Percentiles rank a stretch among this genome's conserved stretches.
Conservation (phyloP, 2,797 vertebrate genomes). For the Monodelphis domestica region DNA sequence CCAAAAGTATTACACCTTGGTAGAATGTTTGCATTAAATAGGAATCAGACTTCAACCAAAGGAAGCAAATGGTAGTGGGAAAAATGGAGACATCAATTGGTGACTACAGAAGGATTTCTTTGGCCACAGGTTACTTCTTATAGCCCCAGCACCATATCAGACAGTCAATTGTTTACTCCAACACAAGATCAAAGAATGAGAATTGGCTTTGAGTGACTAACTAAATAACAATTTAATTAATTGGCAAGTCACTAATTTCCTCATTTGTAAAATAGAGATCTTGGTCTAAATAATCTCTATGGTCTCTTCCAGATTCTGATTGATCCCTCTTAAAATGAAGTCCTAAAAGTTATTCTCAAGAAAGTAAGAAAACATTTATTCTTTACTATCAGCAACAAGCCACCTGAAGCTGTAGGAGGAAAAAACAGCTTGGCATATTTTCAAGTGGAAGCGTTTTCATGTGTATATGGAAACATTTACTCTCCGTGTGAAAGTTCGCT, state of each 20-base stretch:
- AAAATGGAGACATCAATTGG: not conserved
- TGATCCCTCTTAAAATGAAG: not conserved
- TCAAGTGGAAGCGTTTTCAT: not conserved
- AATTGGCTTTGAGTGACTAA: not conserved
- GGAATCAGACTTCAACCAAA: not conserved
- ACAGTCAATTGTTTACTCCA: not conserved
- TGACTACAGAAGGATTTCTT: not conserved
- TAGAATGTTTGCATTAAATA: not conserved
- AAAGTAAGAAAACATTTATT: not conserved
- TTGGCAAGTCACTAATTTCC: not conserved
- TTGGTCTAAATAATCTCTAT: not conserved
- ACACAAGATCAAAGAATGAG: not conserved
- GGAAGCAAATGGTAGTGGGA: not conserved
- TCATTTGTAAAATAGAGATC: not conserved
- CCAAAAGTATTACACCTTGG: not conserved
- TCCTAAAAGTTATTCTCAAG: not conserved
- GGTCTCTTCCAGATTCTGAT: not conserved
- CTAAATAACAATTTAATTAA: too few species aligned
- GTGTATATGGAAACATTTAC: constrained; percentile 51
- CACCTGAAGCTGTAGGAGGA: not conserved
- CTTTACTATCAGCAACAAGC: not conserved
- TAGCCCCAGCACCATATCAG: not conserved
- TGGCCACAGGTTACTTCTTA: not conserved
- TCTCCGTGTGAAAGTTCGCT: constrained; percentile 55
- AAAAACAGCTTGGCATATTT: constrained; percentile 8